Evolutionary conservation across 23 tunicate genomes (phyloP).

Genomic region (Trididemnum miniatum): DNA sequence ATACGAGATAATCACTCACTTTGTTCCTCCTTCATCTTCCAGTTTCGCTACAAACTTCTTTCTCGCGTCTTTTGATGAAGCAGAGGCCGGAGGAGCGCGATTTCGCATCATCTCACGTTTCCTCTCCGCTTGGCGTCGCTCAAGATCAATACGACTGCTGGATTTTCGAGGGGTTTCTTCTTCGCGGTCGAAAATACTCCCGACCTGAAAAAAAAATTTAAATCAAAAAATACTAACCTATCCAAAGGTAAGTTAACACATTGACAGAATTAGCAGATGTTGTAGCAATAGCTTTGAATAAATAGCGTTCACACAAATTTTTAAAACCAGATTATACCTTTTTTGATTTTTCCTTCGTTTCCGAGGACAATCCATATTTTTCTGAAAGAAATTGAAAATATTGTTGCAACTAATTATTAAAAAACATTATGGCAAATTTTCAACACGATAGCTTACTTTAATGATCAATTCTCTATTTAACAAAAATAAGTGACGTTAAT

Average conservation of each 20-base stretch:
- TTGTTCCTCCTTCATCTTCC: constrained; percentile 1
- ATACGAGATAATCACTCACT: too few relatives aligned
- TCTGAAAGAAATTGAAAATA: not conserved
- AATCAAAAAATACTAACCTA: too few relatives aligned
- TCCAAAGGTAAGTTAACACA: too few relatives aligned
- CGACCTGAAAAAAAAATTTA: constrained; percentile 66
- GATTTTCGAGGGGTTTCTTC: constrained; percentile 52
- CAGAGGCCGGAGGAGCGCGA: constrained; percentile 58
- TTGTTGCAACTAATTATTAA: too few relatives aligned
- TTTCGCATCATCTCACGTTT: constrained; percentile 61
- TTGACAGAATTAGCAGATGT: too few relatives aligned
- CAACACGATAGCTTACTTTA: too few relatives aligned
- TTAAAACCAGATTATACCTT: not conserved
- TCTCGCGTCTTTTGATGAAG: constrained; percentile 65
- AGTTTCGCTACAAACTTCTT: constrained; percentile 55
- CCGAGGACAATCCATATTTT: constrained; percentile 22
- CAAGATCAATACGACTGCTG: constrained; percentile 41
- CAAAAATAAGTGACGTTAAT: too few relatives aligned
- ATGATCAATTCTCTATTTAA: too few relatives aligned
- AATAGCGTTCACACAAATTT: too few relatives aligned
- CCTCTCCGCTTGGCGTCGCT: constrained; percentile 72
- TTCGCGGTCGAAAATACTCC: constrained; percentile 89
- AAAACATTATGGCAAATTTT: too few relatives aligned
- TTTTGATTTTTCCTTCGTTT: constrained; percentile 3
- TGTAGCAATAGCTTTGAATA: not conserved